Percentiles rank a stretch among this genome's conserved stretches.
Evolutionary conservation across 2,113 vertebrate genomes (phyloP).

Genomic region (Phalacrocorax brasilianus): DNA sequence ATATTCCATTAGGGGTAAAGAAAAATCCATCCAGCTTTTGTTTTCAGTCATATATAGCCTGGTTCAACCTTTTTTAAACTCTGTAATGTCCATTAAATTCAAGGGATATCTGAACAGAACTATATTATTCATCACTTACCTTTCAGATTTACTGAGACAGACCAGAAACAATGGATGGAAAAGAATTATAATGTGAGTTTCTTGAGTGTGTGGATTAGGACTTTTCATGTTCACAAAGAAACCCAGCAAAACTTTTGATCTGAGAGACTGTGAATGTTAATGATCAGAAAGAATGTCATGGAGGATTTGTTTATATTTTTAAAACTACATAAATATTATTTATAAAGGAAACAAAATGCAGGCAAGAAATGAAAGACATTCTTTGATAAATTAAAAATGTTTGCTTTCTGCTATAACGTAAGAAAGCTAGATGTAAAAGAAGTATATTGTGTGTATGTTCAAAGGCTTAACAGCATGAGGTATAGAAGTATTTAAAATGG

Average conservation of each 20-base stretch:
- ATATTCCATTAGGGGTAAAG: background rate
- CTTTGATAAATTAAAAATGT: conserved; percentile 72
- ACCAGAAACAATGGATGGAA: background rate
- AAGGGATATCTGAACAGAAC: background rate
- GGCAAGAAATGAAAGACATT: conserved; percentile 48
- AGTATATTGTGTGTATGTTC: conserved; percentile 47
- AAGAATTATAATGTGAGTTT: background rate
- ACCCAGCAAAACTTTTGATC: conserved; percentile 58
- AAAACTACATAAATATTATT: conserved; percentile 58
- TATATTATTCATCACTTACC: background rate
- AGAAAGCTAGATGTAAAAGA: conserved; percentile 49
- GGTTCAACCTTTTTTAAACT: background rate
- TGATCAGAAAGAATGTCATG: conserved; percentile 59
- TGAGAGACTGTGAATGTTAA: background rate
- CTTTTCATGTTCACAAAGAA: conserved; percentile 32
- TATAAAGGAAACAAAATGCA: conserved; percentile 67
- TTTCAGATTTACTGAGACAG: background rate
- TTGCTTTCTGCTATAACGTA: conserved; percentile 32
- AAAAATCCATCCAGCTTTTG: background rate
- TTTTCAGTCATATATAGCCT: background rate
- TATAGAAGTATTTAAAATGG: conserved; percentile 54
- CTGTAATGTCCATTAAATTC: background rate
- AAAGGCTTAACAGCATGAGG: conserved; percentile 57
- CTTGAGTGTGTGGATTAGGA: background rate
- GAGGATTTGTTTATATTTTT: conserved; percentile 65